Conservation (phyloP, 2,797 vertebrate genomes). For the Hozukius guyotensis region DNA sequence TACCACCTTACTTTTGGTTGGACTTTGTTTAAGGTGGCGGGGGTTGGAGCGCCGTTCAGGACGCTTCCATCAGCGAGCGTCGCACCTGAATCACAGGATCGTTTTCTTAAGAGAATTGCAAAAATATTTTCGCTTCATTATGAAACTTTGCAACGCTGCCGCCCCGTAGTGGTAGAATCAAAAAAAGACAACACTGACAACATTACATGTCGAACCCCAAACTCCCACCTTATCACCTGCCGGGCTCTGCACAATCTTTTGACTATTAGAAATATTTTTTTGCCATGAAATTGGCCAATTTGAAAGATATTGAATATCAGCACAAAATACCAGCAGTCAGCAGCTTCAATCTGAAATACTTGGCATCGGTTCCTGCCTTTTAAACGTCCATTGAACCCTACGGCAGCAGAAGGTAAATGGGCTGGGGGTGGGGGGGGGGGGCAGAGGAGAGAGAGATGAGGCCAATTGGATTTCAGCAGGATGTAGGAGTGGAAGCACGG, state of each 20-base stretch:
- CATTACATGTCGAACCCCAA: background rate
- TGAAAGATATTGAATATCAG: slow-evolving; percentile 53
- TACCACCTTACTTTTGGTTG: fast-evolving
- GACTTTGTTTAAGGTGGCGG: no score
- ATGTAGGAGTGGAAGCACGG: slow-evolving; percentile 35
- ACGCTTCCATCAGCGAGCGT: no score
- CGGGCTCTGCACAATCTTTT: background rate
- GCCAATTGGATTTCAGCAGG: slow-evolving; percentile 56
- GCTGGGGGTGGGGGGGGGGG: background rate
- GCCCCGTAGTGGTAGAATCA: background rate
- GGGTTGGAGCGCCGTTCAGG: background rate
- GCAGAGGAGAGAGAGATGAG: slow-evolving; percentile 4
- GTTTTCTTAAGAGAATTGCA: no score
- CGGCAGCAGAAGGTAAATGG: slow-evolving; percentile 53
- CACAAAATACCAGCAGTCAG: slow-evolving; percentile 60
- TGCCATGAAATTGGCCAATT: slow-evolving; percentile 60
- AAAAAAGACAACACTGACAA: background rate
- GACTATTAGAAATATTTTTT: slow-evolving; percentile 19
- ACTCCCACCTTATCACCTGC: background rate
- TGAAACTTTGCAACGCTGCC: fast-evolving
- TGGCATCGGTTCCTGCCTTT: slow-evolving; percentile 45
- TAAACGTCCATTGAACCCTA: slow-evolving; percentile 52
- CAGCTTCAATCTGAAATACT: slow-evolving; percentile 51
- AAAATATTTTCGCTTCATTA: background rate
- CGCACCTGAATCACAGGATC: no score